phyloP scores from a whole-genome alignment of 2,113 vertebrate genomes.

The Mormoops blainvillei region DNA sequence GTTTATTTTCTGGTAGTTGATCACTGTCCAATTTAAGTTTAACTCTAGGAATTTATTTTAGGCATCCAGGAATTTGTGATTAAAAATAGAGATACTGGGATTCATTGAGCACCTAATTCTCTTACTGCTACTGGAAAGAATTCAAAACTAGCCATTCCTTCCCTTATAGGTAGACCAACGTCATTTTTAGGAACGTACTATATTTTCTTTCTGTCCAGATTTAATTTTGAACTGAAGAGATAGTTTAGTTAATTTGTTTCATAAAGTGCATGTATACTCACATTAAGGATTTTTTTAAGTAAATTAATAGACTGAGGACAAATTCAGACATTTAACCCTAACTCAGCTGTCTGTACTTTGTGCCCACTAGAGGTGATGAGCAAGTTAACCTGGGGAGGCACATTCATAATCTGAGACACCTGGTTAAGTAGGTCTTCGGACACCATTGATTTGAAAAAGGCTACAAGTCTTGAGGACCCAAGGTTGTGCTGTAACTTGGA shows the following conservation, averaged over 20 bases:
- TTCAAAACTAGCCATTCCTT: neutral
- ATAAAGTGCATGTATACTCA: neutral
- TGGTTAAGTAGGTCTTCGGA: neutral
- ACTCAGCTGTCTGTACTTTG: neutral
- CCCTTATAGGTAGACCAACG: neutral
- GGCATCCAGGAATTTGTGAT: conserved; percentile 4
- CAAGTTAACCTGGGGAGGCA: neutral
- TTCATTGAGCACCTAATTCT: neutral
- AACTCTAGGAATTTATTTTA: neutral
- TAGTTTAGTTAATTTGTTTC: neutral
- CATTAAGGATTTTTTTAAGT: neutral
- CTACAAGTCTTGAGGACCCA: neutral
- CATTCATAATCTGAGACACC: neutral
- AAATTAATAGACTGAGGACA: neutral
- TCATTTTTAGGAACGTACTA: neutral
- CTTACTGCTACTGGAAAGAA: neutral
- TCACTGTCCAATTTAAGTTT: neutral
- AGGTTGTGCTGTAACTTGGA: neutral
- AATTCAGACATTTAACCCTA: neutral
- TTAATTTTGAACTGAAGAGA: neutral
- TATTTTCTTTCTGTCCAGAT: neutral
- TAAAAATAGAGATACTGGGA: neutral
- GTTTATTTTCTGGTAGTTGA: conserved; percentile 61
- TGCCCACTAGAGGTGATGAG: neutral
- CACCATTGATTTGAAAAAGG: neutral